Evolutionary conservation across 2,797 vertebrate species (phyloP).

Genomic region (Micrastur ruficollis): DNA sequence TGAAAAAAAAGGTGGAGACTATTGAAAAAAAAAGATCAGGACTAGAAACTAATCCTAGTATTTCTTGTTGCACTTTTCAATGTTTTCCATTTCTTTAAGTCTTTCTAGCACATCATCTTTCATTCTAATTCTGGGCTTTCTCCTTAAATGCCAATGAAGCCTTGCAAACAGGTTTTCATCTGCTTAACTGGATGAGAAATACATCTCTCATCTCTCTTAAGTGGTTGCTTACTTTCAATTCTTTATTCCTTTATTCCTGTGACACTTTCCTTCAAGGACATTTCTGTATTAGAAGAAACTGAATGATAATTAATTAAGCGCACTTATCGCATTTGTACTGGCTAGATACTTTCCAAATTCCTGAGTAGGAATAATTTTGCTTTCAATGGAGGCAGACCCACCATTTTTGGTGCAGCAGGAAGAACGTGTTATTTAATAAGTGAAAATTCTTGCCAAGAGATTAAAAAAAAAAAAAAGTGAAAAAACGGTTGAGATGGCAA

Average conservation of each 20-base stretch:
- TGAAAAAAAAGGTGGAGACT: neutral
- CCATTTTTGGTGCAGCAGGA: neutral
- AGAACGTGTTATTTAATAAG: neutral
- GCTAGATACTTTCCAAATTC: neutral
- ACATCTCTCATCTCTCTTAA: neutral
- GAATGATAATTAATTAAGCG: constrained; percentile 39
- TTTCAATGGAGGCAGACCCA: neutral
- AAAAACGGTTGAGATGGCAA: neutral
- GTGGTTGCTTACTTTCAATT: neutral
- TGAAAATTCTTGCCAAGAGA: neutral
- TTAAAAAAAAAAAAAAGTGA: neutral
- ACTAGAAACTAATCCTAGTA: neutral
- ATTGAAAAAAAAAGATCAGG: neutral
- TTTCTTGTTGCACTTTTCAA: neutral
- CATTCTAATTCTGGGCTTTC: neutral
- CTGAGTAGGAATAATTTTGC: neutral
- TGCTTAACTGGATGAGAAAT: neutral
- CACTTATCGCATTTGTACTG: neutral
- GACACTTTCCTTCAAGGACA: constrained; percentile 30
- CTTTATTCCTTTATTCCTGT: constrained; percentile 4
- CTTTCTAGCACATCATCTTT: neutral
- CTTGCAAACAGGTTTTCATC: neutral
- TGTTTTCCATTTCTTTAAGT: neutral
- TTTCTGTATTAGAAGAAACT: neutral
- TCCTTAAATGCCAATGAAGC: constrained; percentile 8